Base-by-base conservation (phyloP, 2,888 invertebrate species). In the Pyrgus malvae region DNA sequence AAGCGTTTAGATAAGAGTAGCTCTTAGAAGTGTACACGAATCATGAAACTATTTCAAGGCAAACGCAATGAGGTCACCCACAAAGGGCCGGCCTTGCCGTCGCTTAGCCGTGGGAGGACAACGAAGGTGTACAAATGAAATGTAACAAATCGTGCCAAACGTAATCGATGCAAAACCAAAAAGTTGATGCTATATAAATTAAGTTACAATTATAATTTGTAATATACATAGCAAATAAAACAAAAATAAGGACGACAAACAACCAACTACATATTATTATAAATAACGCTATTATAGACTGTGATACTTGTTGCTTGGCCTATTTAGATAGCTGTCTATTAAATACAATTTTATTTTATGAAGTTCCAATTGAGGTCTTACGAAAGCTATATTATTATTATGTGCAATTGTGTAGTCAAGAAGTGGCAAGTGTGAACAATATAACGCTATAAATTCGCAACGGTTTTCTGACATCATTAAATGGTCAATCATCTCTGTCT, bases 1-100 rank as follows among this genome's bases (percentile, higher is more conserved):
- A n/a, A 76, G 74, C 75, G 76, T 77, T 78, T 69, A 80, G 80
- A 82, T 80, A 83, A 79, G 73, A 78, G 74, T 67, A 62, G 54
- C 62, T 64, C 46, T 38, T 46, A 31, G 17, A 45, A 38, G 45
- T 45, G 67, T 69, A 76, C 72, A 80, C 81, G 77, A 80, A 85
- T 85, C 82, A 81, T 83, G 80, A 83, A 85, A 84, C 83, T 85
- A 86, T 88, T 88, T 78, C 89, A 89, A 88, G 88, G 87, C 80
- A 74, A 87, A 65, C 78, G 72, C 80, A 85, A 81, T 82, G 83
- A 85, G 86, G 89, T 77, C 86, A 83, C 76, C 76, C 72, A 80
- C 80, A 80, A 83, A 87, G 85, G 87, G 81, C 69, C 74, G 80
- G 76, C 86, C 86, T 86, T 86, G 85, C 78, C 78, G 78, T 78